phyloP scores from a whole-genome alignment of 2,888 invertebrate species.

The Polyploca ridens region DNA sequence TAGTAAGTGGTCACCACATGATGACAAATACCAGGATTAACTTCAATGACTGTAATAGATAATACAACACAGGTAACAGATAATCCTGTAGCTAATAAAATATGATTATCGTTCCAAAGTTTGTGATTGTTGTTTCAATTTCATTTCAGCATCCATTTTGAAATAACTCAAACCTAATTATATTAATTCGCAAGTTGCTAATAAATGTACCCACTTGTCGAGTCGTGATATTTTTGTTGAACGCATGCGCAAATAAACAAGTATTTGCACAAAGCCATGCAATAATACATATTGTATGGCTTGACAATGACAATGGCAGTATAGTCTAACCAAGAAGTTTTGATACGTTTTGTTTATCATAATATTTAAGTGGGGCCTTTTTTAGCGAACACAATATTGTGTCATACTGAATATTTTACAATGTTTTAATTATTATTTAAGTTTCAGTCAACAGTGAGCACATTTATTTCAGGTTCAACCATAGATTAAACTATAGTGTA shows the following conservation, averaged over 20 bases:
- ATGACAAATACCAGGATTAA: too few species aligned
- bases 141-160: background rate
- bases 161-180: slow-evolving; percentile 7
- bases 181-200: slow-evolving; percentile 23
- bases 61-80: too few species aligned
- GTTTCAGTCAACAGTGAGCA: too few species aligned
- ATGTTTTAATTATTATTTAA: too few species aligned
- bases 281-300: slow-evolving; percentile 74
- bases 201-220: slow-evolving; percentile 38
- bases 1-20: too few species aligned
- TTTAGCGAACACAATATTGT: too few species aligned
- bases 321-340: slow-evolving; percentile 33
- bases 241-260: slow-evolving; percentile 67
- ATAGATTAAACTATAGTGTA: too few species aligned
- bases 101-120: too few species aligned
- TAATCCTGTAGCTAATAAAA: too few species aligned
- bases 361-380: background rate
- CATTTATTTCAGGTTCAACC: too few species aligned
- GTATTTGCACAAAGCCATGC: slow-evolving; percentile 65
- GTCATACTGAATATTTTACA: too few species aligned
- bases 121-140: background rate
- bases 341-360: slow-evolving; percentile 46
- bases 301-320: slow-evolving; percentile 40
- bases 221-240: slow-evolving; percentile 42
- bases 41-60: too few species aligned